Conservation (phyloP, 1,140 invertebrate species). For the Heterodera schachtii region DNA sequence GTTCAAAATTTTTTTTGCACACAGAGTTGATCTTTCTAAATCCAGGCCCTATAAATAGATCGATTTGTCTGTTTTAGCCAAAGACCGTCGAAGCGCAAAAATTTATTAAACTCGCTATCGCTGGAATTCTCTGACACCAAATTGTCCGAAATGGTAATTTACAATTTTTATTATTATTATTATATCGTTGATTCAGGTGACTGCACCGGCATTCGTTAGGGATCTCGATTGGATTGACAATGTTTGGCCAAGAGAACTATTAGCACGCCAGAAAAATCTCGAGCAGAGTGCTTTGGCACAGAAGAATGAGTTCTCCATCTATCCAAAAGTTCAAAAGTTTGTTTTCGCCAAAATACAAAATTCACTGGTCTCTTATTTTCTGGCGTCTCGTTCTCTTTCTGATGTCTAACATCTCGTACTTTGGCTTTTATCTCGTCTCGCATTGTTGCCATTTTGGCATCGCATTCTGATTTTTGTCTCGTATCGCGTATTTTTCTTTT, state of each 20-base stretch:
- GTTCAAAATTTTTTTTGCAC: too few species aligned
- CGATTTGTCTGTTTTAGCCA: constrained; percentile 1
- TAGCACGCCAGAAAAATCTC: constrained; percentile 78
- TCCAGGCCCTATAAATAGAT: too few species aligned
- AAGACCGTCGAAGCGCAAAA: constrained; percentile 18
- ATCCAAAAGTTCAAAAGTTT: constrained; percentile 80
- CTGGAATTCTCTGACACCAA: constrained; percentile 53
- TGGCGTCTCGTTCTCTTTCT: too few species aligned
- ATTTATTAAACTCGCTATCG: constrained; percentile 58
- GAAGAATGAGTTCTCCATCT: constrained; percentile 67
- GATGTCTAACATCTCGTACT: too few species aligned
- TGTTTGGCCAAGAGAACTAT: constrained; percentile 90
- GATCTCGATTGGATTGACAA: constrained; percentile 96
- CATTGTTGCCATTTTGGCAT: too few species aligned
- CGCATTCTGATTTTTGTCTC: too few species aligned
- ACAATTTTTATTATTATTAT: not conserved
- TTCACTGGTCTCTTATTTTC: too few species aligned
- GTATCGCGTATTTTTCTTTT: too few species aligned
- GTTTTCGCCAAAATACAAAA: not conserved
- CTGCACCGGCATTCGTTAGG: constrained; percentile 71
- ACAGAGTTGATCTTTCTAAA: too few species aligned
- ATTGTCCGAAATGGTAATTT: constrained; percentile 31
- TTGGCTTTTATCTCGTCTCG: too few species aligned
- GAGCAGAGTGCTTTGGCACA: constrained; percentile 6
- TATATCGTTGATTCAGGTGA: constrained; percentile 34